phyloP scores from a whole-genome alignment of 2,888 invertebrate genomes.

The Watsonalla cultraria region DNA sequence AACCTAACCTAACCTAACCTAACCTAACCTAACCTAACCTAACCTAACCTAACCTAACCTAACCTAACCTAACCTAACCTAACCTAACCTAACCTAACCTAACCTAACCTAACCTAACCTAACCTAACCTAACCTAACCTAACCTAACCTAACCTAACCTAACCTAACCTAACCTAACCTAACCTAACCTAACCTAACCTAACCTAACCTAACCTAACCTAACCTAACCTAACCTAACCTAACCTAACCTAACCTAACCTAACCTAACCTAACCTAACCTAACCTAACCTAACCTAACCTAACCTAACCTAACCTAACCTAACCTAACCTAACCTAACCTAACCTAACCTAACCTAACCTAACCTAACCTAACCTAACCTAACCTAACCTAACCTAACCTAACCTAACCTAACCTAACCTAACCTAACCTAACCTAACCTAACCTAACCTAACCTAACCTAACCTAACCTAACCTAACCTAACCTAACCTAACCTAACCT shows the following conservation, averaged over 20 bases:
- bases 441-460: conserved; percentile 10
- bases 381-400: conserved; percentile 11
- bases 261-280: conserved; percentile 15
- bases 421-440: conserved; percentile 10
- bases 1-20: conserved; percentile 15
- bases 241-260: conserved; percentile 14
- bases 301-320: conserved; percentile 11
- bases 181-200: conserved; percentile 14
- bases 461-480: conserved; percentile 10
- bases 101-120: conserved; percentile 16
- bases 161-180: conserved; percentile 19
- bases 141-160: conserved; percentile 18
- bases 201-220: conserved; percentile 11
- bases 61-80: conserved; percentile 15
- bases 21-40: conserved; percentile 11
- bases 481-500: conserved; percentile 7
- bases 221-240: conserved; percentile 10
- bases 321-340: conserved; percentile 10
- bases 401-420: conserved; percentile 10
- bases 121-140: conserved; percentile 14
- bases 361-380: conserved; percentile 9
- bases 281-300: conserved; percentile 14
- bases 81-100: conserved; percentile 19
- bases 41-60: conserved; percentile 8
- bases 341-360: conserved; percentile 9